Percentiles rank a stretch among this genome's conserved stretches.
Evolutionary conservation across 2,888 invertebrate genomes (phyloP).

Genomic region (Cylindroiulus punctatus): DNA sequence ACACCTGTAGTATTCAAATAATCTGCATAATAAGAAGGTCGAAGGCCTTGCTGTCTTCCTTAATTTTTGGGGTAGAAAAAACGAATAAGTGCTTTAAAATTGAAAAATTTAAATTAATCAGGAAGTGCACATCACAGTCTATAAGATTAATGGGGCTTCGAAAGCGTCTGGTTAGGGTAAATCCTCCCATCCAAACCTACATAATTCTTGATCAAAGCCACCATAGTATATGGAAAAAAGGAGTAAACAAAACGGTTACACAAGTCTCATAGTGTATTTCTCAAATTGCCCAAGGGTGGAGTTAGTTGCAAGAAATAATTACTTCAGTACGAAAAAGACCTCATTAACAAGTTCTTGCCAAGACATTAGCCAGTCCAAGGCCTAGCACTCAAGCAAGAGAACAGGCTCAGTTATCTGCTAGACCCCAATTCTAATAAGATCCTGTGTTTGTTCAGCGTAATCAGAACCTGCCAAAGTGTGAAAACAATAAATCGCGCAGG

Average conservation of each 20-base stretch:
- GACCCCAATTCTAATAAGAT: slow-evolving; percentile 28
- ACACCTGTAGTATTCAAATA: neutral
- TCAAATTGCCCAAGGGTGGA: neutral
- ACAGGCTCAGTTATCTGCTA: neutral
- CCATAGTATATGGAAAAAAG: too few species aligned
- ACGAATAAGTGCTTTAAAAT: neutral
- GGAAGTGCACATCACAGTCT: neutral
- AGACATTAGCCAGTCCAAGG: neutral
- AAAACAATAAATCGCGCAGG: neutral
- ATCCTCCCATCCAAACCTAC: too few species aligned
- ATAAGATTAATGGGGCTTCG: neutral
- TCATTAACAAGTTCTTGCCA: neutral
- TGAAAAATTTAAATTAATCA: neutral
- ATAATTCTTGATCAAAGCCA: too few species aligned
- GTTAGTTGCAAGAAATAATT: neutral
- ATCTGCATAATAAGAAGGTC: neutral
- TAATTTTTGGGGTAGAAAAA: neutral
- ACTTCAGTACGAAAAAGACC: neutral
- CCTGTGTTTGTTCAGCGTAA: neutral
- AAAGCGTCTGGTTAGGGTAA: neutral
- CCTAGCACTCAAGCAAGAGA: too few species aligned
- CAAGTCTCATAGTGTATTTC: neutral
- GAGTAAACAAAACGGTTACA: neutral
- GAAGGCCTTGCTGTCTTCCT: neutral
- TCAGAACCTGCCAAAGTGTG: slow-evolving; percentile 14